A percentile compares a stretch with the other conserved stretches of the same genome.
phyloP scores from a whole-genome alignment of 2,113 vertebrate species.

The Diadophis punctatus region DNA sequence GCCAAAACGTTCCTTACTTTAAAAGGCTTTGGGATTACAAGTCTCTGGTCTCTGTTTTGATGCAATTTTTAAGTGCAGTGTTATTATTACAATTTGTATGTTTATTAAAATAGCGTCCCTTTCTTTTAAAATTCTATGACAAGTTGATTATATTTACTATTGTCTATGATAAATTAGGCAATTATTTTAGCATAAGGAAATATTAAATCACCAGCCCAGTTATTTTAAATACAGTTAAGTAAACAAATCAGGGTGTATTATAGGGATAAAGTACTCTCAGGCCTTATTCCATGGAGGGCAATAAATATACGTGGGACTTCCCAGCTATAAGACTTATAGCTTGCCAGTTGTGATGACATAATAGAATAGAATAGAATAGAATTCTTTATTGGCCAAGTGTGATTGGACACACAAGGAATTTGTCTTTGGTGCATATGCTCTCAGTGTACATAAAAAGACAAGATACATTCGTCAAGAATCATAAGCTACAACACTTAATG shows the following conservation, averaged over 20 bases:
- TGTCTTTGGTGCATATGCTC: too few species aligned
- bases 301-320: not conserved
- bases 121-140: not conserved
- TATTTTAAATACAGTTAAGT: not conserved
- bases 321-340: not conserved
- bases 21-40: not conserved
- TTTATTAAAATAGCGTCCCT: not conserved
- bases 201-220: not conserved
- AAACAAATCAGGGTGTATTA: not conserved
- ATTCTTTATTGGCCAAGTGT: too few species aligned
- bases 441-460: too few species aligned
- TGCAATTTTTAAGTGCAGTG: not conserved
- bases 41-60: not conserved
- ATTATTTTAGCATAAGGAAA: not conserved
- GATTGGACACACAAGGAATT: too few species aligned
- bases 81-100: not conserved
- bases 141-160: not conserved
- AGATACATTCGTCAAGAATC: too few species aligned
- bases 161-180: not conserved
- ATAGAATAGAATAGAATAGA: too few species aligned
- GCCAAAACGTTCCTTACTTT: not conserved
- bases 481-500: too few species aligned
- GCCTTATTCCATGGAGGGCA: not conserved
- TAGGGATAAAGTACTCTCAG: not conserved
- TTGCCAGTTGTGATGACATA: not conserved